phyloP scores from a whole-genome alignment of 1,140 invertebrate species.

The Carposina sasakii region DNA sequence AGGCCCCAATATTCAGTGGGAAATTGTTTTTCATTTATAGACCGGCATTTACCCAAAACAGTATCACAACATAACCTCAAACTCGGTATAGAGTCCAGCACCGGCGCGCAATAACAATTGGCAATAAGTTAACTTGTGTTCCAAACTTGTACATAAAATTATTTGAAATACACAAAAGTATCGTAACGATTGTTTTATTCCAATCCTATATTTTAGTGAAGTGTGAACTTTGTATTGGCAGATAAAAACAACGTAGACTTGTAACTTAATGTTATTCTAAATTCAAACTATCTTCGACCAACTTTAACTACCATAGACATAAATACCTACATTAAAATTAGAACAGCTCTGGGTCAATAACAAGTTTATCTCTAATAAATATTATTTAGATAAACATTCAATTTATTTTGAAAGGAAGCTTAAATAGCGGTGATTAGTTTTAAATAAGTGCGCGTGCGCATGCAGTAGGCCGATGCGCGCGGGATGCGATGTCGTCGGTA shows the following conservation, averaged over 20 bases:
- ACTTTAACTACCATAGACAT: too few relatives aligned
- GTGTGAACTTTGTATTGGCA: background rate
- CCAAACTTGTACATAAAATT: constrained; percentile 36
- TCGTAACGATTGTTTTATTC: constrained; percentile 60
- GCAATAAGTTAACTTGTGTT: constrained; percentile 30
- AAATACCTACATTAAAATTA: too few relatives aligned
- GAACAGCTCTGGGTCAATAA: too few relatives aligned
- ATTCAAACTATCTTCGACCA: too few relatives aligned
- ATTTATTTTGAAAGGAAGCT: too few relatives aligned
- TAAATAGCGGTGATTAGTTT: too few relatives aligned
- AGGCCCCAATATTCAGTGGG: constrained; percentile 33
- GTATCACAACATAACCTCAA: constrained; percentile 71
- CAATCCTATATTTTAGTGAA: constrained; percentile 30
- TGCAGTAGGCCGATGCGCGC: constrained; percentile 41
- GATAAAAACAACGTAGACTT: too few relatives aligned
- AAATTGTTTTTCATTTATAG: constrained; percentile 30
- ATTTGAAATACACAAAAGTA: constrained; percentile 52
- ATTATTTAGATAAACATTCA: too few relatives aligned
- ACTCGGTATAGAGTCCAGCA: constrained; percentile 47
- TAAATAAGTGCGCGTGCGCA: constrained; percentile 35
- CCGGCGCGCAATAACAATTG: constrained; percentile 49
- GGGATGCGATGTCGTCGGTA: constrained; percentile 51
- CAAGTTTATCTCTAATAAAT: too few relatives aligned
- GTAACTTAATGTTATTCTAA: too few relatives aligned
- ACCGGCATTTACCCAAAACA: constrained; percentile 55